Base-by-base conservation (phyloP, 2,113 vertebrate genomes). In the Prochilodus magdalenae region DNA sequence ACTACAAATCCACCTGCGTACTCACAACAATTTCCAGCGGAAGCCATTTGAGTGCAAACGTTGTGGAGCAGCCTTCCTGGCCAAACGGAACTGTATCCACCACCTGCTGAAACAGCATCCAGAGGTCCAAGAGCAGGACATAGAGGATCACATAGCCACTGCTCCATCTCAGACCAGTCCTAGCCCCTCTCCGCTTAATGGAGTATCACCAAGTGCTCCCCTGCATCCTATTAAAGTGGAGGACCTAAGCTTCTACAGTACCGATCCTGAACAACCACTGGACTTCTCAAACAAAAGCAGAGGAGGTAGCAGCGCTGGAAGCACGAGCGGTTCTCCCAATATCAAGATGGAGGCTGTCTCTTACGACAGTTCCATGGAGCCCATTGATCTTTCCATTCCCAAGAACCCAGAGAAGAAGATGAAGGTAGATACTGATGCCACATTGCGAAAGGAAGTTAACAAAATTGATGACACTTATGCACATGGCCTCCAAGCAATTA, bases 41-140 rank as follows among this genome's bases (percentile, higher is more conserved):
- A 99, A 99, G 84, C 97, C 97, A 0, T 99, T 96, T 0, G 97
- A 97, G 88, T 99, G 98, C 90, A 94, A 95, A 49, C 95, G 96
- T 62, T 99, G 98, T 47, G 95, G 95, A 6, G 96, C 97, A 0
- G 90, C 96, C 66, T 99, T 99, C 85, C 93, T 96, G 0, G 96
- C 97, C 80, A 99, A 98, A 89, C 95, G 97, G 44, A 98, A 98
- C 85, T 99, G 98, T 89, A 93, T 99, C 89, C 98, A 98, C 84
- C 98, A 99, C 87, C 93, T 99, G 83, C 95, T 98, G 44, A 98
- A 98, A 89, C 97, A 99, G 88, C 98, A 99, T 87, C 93, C 95
- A 0, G 96, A 98, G 0, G 95, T 99, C 72, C 96, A 96, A 15
- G 97, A 99, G 89, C 89, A 91, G 62, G 74, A 84, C 27, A 81